A percentile compares a stretch with the other conserved stretches of the same genome.
Evolutionary conservation across 2,888 invertebrate species (phyloP).

Genomic region (Trichopoda pennipes): DNA sequence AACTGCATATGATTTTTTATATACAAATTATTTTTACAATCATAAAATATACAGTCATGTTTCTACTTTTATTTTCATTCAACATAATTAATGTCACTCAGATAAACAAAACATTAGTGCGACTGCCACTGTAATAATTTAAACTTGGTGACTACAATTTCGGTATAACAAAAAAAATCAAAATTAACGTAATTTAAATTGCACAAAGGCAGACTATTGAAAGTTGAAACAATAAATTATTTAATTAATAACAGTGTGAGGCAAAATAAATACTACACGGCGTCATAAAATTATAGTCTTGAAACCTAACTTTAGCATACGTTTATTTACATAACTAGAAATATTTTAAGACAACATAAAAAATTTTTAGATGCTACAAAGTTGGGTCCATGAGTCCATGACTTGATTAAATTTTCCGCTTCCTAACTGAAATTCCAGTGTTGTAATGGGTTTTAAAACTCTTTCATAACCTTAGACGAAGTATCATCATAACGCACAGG

Average conservation of each 20-base stretch:
- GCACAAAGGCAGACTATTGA: slow-evolving; percentile 29
- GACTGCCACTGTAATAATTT: not conserved
- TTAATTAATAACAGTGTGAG: slow-evolving; percentile 19
- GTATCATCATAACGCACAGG: too few species aligned
- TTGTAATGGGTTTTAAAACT: too few species aligned
- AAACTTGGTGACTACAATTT: slow-evolving; percentile 22
- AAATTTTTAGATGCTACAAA: too few species aligned
- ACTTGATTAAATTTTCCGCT: too few species aligned
- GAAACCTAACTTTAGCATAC: too few species aligned
- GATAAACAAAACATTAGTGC: not conserved
- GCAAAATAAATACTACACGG: not conserved
- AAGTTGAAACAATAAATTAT: slow-evolving; percentile 21
- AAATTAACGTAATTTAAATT: slow-evolving; percentile 50
- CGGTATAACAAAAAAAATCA: slow-evolving; percentile 15
- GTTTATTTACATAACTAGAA: too few species aligned
- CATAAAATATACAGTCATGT: not conserved
- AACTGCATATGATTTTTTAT: not conserved
- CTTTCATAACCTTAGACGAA: too few species aligned
- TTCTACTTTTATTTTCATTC: not conserved
- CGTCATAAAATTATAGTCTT: not conserved
- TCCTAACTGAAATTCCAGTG: too few species aligned
- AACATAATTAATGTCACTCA: slow-evolving; percentile 34
- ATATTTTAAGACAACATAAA: too few species aligned
- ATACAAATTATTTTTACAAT: not conserved
- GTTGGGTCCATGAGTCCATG: too few species aligned